Percentiles rank a stretch among this genome's conserved stretches.
These are phyloP conservation scores for Zaprionus kolodkinae DNA, from an alignment of 1,140 invertebrate genomes.

Conservation along the genomic window DNA sequence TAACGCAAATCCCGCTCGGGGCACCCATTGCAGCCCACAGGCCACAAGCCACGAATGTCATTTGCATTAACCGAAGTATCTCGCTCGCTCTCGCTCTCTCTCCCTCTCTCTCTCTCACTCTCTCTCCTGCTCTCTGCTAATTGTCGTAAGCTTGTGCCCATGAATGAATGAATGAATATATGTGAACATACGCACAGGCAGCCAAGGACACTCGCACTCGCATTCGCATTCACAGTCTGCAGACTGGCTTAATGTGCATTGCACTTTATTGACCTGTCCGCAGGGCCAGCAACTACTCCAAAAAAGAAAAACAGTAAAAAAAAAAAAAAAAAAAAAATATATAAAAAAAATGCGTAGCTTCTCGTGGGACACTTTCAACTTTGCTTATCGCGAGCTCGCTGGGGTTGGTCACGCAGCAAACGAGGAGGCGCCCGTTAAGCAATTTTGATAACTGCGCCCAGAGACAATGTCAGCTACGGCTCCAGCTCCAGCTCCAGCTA, in stretches of 20 bases:
- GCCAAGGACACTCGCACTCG: not conserved
- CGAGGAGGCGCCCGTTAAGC: constrained; percentile 47
- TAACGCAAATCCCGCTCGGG: not conserved
- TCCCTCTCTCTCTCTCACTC: too few species aligned
- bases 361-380: constrained; percentile 49
- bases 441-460: constrained; percentile 67
- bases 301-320: not conserved
- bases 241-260: constrained; percentile 26
- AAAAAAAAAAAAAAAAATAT: too few species aligned
- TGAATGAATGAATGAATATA: not conserved
- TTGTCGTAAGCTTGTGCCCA: constrained; percentile 5
- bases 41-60: not conserved
- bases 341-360: not conserved
- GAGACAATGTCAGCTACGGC: constrained; percentile 38
- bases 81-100: too few species aligned
- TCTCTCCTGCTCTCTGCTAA: not conserved
- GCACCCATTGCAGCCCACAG: not conserved
- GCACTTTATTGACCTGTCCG: constrained; percentile 48
- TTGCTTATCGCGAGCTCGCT: constrained; percentile 45
- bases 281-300: not conserved
- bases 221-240: not conserved
- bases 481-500: constrained; percentile 3
- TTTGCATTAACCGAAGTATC: not conserved
- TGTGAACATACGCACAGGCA: not conserved
- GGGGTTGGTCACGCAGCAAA: constrained; percentile 19